These are phyloP conservation scores for Melangyna quadrimaculata DNA, from an alignment of 2,888 invertebrate species.

Conservation along the genomic window DNA sequence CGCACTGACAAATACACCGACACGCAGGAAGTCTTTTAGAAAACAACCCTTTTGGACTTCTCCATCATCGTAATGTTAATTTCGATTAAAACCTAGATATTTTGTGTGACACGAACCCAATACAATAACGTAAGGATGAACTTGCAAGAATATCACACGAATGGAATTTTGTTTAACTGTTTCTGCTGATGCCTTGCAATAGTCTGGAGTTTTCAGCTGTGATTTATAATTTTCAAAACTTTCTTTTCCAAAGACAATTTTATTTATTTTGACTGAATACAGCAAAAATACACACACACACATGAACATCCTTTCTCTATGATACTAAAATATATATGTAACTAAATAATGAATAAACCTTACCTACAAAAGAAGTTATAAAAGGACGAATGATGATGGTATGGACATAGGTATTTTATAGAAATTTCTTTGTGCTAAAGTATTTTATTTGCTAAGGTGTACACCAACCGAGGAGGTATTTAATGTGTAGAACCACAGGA, in stretches of 20 bases:
- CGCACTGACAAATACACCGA: too few relatives aligned
- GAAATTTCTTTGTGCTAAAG: not conserved
- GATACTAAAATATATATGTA: not conserved
- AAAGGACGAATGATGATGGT: slow-evolving; percentile 27
- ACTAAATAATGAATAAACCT: not conserved
- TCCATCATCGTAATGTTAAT: too few relatives aligned
- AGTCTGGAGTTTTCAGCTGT: slow-evolving; percentile 23
- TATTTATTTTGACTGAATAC: slow-evolving; percentile 41
- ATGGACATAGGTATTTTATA: slow-evolving; percentile 32
- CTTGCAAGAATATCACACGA: slow-evolving; percentile 66
- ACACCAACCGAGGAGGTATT: too few relatives aligned
- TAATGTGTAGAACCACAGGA: too few relatives aligned
- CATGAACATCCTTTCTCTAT: slow-evolving; percentile 6
- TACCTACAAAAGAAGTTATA: not conserved
- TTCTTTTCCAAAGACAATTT: slow-evolving; percentile 4
- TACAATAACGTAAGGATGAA: slow-evolving; percentile 36
- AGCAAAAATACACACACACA: not conserved
- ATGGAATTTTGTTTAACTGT: slow-evolving; percentile 59
- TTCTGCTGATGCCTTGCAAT: slow-evolving; percentile 1
- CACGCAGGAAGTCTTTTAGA: too few relatives aligned
- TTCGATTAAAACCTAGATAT: too few relatives aligned
- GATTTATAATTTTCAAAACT: slow-evolving; percentile 68
- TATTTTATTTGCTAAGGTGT: too few relatives aligned
- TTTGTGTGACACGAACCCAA: too few relatives aligned
- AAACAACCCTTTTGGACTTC: too few relatives aligned